Percentiles rank a stretch among this genome's conserved stretches.
These are phyloP conservation scores for Melanostigma gelatinosum DNA, from an alignment of 2,113 vertebrate species.

Conservation along the genomic window DNA sequence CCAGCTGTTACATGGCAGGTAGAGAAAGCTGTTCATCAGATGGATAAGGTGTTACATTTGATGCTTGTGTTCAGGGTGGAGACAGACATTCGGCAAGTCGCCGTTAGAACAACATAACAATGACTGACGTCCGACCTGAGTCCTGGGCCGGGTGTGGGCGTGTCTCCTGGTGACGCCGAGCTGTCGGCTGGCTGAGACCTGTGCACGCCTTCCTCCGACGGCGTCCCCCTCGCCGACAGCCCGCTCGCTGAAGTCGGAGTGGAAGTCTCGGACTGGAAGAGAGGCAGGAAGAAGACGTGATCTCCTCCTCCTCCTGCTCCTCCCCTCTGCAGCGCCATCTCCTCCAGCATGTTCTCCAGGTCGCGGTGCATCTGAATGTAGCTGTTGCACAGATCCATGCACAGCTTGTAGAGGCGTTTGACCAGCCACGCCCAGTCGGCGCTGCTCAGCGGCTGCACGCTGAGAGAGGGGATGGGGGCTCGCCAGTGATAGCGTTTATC, in stretches of 20 bases:
- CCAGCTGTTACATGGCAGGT: not conserved
- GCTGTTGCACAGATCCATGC: constrained; percentile 94
- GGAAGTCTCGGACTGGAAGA: constrained; percentile 91
- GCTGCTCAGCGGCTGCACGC: constrained; percentile 89
- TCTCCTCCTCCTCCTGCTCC: constrained; percentile 59
- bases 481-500: constrained; percentile 90
- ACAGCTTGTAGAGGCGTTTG: constrained; percentile 92
- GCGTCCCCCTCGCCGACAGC: constrained; percentile 88
- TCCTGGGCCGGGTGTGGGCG: constrained; percentile 77
- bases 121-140: constrained; percentile 52
- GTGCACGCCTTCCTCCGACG: constrained; percentile 88
- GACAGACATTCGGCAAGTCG: not conserved
- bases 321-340: constrained; percentile 76
- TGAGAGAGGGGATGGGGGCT: constrained; percentile 87
- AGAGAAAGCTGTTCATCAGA: not conserved
- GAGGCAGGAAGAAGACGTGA: constrained; percentile 89
- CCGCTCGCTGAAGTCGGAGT: constrained; percentile 87
- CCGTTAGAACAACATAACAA: no score
- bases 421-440: constrained; percentile 96
- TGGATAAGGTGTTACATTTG: not conserved
- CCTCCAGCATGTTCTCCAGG: constrained; percentile 88
- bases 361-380: constrained; percentile 98
- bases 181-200: constrained; percentile 74
- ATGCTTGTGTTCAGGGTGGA: not conserved
- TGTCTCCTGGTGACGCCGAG: constrained; percentile 78